These are phyloP conservation scores for Thymelicus lineola DNA, from an alignment of 2,888 invertebrate genomes.

Conservation along the genomic window DNA sequence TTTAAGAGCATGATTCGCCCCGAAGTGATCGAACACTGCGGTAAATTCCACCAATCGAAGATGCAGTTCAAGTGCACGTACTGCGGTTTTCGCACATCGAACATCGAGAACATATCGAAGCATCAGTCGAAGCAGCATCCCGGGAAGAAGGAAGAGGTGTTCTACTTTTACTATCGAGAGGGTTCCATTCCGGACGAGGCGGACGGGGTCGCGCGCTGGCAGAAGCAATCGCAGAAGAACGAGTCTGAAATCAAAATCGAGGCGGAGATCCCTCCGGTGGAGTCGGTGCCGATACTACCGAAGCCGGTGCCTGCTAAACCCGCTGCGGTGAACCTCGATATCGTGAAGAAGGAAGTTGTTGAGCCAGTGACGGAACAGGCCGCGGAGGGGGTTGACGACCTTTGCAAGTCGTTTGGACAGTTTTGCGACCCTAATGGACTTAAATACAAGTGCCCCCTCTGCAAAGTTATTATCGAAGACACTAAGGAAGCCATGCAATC, in stretches of 20 bases:
- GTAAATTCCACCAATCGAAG: constrained; percentile 86
- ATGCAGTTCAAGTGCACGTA: constrained; percentile 89
- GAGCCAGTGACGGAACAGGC: constrained; percentile 48
- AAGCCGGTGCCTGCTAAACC: constrained; percentile 32
- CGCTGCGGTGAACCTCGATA: constrained; percentile 57
- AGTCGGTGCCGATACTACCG: constrained; percentile 27
- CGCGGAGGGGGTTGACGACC: constrained; percentile 53
- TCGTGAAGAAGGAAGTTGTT: constrained; percentile 67
- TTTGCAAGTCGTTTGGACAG: constrained; percentile 63
- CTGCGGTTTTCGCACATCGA: constrained; percentile 85
- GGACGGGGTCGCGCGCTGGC: constrained; percentile 68
- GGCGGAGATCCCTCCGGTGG: constrained; percentile 19
- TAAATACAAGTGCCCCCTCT: constrained; percentile 86
- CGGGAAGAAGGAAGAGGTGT: constrained; percentile 61
- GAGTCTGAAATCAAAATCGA: constrained; percentile 51
- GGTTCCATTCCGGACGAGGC: constrained; percentile 61
- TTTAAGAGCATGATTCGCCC: constrained; percentile 85
- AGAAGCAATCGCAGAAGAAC: constrained; percentile 60
- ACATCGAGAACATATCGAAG: constrained; percentile 82
- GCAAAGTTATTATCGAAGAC: constrained; percentile 84
- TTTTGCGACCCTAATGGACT: constrained; percentile 82
- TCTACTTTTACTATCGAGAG: constrained; percentile 84
- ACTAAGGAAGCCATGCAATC: constrained; percentile 86
- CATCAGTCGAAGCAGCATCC: constrained; percentile 87
- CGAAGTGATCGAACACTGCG: constrained; percentile 86